phyloP scores from a whole-genome alignment of 2,888 invertebrate genomes.

The Glomeris marginata region DNA sequence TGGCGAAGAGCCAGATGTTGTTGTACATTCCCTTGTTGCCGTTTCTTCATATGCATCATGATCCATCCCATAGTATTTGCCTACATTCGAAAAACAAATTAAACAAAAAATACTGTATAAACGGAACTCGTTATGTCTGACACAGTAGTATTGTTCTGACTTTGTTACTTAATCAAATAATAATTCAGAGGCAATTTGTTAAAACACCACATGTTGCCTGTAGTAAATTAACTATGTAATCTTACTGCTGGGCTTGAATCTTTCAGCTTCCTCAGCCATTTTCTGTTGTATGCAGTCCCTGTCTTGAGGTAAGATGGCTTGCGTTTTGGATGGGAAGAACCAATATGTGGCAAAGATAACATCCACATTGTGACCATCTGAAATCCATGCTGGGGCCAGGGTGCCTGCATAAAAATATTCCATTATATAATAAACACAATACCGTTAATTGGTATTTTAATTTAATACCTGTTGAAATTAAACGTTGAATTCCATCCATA shows the following conservation, averaged over 20 bases:
- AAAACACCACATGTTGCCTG: too few relatives aligned
- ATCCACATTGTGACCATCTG: conserved; percentile 35
- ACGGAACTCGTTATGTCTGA: too few relatives aligned
- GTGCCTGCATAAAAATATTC: conserved; percentile 26
- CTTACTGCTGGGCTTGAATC: conserved; percentile 29
- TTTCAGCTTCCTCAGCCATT: conserved; percentile 27
- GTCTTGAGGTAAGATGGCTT: conserved; percentile 41
- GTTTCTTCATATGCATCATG: conserved; percentile 32
- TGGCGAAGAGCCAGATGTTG: conserved; percentile 21
- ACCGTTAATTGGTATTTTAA: too few relatives aligned
- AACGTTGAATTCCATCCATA: conserved; percentile 30
- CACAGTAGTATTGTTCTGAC: too few relatives aligned
- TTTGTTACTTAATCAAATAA: too few relatives aligned
- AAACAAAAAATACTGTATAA: background rate
- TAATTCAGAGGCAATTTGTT: too few relatives aligned
- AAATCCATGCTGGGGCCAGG: conserved; percentile 33
- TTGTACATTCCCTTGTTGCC: conserved; percentile 30
- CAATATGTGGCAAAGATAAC: conserved; percentile 58
- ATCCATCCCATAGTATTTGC: conserved; percentile 32
- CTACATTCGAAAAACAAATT: conserved; percentile 21
- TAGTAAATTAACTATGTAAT: background rate
- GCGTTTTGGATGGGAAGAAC: conserved; percentile 44
- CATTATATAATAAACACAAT: too few relatives aligned
- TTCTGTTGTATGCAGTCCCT: conserved; percentile 47
- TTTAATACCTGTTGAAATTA: conserved; percentile 32